Evolutionary conservation across 2,113 vertebrate species (phyloP).

Genomic region (Halcyon malimbica): DNA sequence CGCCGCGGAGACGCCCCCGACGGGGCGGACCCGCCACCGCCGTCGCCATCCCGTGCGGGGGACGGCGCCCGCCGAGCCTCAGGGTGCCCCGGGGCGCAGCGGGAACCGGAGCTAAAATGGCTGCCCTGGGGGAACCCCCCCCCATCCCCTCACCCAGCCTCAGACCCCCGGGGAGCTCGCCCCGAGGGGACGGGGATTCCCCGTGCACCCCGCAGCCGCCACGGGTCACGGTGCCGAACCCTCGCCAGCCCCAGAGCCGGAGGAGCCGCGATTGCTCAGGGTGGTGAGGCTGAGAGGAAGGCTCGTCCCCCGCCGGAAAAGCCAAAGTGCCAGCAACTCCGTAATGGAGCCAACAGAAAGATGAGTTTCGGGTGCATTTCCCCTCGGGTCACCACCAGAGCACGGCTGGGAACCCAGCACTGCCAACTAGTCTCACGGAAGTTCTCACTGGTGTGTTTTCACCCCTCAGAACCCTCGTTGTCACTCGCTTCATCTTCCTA

Average conservation of each 20-base stretch:
- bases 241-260: neutral
- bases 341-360: neutral
- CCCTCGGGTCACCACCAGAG: neutral
- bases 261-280: neutral
- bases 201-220: neutral
- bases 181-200: rapidly evolving
- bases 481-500: neutral
- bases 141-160: rapidly evolving
- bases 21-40: neutral
- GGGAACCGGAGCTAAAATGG: rapidly evolving
- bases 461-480: neutral
- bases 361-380: neutral
- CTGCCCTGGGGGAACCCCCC: rapidly evolving
- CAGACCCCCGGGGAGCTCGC: neutral
- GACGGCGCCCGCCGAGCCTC: rapidly evolving
- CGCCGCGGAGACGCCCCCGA: constrained; percentile 40
- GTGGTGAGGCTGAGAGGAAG: neutral
- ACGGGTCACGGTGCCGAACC: rapidly evolving
- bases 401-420: neutral
- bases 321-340: neutral
- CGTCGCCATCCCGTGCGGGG: neutral
- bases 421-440: neutral
- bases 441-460: neutral
- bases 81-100: rapidly evolving
- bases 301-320: neutral